Conservation (phyloP, 2,888 invertebrate species). For the Pterostichus madidus region DNA sequence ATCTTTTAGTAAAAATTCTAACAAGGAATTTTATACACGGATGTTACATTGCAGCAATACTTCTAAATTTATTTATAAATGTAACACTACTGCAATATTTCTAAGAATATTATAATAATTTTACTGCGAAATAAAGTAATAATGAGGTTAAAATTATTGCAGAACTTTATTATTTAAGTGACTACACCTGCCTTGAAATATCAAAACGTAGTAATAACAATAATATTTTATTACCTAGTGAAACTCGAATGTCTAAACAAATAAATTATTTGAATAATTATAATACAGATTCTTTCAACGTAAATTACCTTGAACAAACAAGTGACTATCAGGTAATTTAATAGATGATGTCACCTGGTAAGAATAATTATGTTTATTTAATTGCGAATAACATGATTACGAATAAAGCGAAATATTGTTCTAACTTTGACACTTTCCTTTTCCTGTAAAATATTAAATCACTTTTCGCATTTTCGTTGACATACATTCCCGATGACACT, state of each 20-base stretch:
- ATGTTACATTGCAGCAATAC: no score
- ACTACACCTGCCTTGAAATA: background rate
- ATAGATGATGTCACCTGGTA: constrained; percentile 38
- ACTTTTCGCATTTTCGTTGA: background rate
- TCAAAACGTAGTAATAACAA: constrained; percentile 27
- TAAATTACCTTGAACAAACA: constrained; percentile 40
- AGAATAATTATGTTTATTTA: constrained; percentile 42
- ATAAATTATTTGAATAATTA: constrained; percentile 27
- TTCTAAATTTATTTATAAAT: no score
- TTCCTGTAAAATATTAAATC: constrained; percentile 25
- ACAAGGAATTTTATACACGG: no score
- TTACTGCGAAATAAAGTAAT: no score
- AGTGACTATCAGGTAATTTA: constrained; percentile 12
- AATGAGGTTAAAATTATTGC: background rate
- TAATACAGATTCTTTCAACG: constrained; percentile 27
- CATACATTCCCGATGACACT: constrained; percentile 26
- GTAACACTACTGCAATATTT: no score
- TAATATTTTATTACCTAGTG: constrained; percentile 21
- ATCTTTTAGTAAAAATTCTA: no score
- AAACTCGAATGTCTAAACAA: constrained; percentile 9
- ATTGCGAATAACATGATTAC: background rate
- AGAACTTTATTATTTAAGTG: background rate
- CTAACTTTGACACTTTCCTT: background rate
- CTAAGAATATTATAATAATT: no score
- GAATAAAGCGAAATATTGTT: background rate